Base-by-base conservation (phyloP, 2,113 vertebrate species). In the Engystomops pustulosus region DNA sequence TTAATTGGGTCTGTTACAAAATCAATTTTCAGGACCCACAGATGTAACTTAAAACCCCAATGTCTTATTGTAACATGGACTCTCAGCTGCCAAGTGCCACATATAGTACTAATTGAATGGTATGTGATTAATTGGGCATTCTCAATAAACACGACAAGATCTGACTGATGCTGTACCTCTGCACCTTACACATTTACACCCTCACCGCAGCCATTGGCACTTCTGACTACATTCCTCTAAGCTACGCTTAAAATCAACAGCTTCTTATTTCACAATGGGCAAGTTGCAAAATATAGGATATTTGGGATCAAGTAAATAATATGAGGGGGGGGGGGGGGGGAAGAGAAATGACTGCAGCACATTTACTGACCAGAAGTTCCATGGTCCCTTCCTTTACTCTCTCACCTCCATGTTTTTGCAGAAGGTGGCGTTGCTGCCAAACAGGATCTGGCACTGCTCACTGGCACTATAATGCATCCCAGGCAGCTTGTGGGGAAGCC, bases 381-480 rank as follows among this genome's bases (percentile, higher is more conserved):
- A 78, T 58, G 51, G 9, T 41, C 32, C 71, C 71, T 49, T 49
- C 71, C 20, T 58, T 55, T 38, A 41, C 32, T 58, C 20, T 77
- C 91, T 91, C 90, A 99, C 98, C 97, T 98, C 95, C 98, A 98
- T 99, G 68, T 99, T 93, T 85, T 91, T 96, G 91, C 98, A 99
- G 94, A 98, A 98, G 0, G 97, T 98, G 81, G 97, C 96, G 3
- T 99, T 99, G 91, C 93, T 96, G 86, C 98, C 98, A 53, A 99
- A 99, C 10, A 99, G 95, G 85, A 99, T 99, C 93, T 98, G 97
- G 90, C 98, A 99, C 89, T 99, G 98, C 51, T 98, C 96, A 0
- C 96, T 94, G 0, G 96, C 96, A 0, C 97, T 99, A 91, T 99
- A 99, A 90, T 99, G 97, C 98, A 99, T 98, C 34, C 98, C 98